These are phyloP conservation scores for Pyrocephalus nanus DNA, from an alignment of 2,797 vertebrate genomes.

Conservation along the genomic window DNA sequence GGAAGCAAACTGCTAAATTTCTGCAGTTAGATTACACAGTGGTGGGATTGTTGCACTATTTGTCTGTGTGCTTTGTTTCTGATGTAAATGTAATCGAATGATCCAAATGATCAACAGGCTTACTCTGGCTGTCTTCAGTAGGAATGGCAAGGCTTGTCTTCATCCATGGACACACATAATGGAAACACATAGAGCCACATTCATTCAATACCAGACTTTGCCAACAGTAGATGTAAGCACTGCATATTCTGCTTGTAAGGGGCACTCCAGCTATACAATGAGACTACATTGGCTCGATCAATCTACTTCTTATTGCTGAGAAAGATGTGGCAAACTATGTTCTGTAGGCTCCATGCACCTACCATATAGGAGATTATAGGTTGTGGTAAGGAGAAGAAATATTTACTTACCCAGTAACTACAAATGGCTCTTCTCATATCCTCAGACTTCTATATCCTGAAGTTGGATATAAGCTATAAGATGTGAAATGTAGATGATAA, in stretches of 20 bases:
- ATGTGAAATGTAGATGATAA: constrained; percentile 24
- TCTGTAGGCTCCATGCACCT: neutral
- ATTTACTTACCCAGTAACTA: neutral
- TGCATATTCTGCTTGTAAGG: neutral
- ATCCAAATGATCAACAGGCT: neutral
- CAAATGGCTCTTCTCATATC: neutral
- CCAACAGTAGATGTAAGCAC: neutral
- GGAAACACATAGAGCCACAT: neutral
- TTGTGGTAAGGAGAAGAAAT: neutral
- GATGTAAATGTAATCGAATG: neutral
- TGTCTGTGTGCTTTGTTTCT: neutral
- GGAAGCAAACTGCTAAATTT: neutral
- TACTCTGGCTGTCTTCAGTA: neutral
- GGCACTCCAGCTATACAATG: neutral
- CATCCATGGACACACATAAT: fast-evolving
- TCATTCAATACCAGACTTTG: neutral
- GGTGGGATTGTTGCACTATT: neutral
- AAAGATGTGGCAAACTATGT: neutral
- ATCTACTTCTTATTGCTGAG: neutral
- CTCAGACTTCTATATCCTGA: neutral
- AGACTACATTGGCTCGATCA: neutral
- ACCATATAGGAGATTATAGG: neutral
- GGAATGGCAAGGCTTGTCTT: neutral
- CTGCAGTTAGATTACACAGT: neutral
- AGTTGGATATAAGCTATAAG: constrained; percentile 3